Percentiles rank a stretch among this genome's conserved stretches.
These are phyloP conservation scores for Rhadinocentrus ornatus DNA, from an alignment of 2,797 vertebrate species.

Conservation along the genomic window DNA sequence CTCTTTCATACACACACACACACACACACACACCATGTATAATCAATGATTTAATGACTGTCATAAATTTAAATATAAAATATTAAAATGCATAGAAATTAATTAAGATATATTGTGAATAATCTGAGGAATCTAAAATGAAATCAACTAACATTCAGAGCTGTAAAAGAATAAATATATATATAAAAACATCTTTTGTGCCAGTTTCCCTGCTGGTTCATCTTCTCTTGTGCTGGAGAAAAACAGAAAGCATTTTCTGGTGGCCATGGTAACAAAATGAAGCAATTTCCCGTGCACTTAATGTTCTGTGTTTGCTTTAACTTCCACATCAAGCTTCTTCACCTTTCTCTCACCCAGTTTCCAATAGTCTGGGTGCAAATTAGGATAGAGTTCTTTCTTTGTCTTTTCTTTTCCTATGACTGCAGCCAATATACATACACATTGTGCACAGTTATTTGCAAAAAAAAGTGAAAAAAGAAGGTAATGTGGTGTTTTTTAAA, in stretches of 20 bases:
- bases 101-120: neutral
- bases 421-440: neutral
- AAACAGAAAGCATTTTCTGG: slow-evolving; percentile 82
- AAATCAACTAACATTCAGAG: slow-evolving; percentile 15
- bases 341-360: slow-evolving; percentile 21
- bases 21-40: slow-evolving; percentile 8
- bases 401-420: slow-evolving; percentile 5
- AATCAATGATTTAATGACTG: slow-evolving; percentile 5
- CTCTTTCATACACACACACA: too few species aligned
- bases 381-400: slow-evolving; percentile 8
- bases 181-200: slow-evolving; percentile 21
- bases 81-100: slow-evolving; percentile 4
- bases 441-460: neutral
- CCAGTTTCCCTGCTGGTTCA: slow-evolving; percentile 74
- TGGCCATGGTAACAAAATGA: slow-evolving; percentile 92
- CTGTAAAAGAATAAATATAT: slow-evolving; percentile 6
- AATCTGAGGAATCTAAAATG: neutral
- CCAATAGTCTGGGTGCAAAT: slow-evolving; percentile 18
- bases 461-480: neutral
- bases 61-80: slow-evolving; percentile 13
- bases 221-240: slow-evolving; percentile 65
- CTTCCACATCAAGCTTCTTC: slow-evolving; percentile 37
- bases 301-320: slow-evolving; percentile 64
- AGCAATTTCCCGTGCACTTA: slow-evolving; percentile 85
- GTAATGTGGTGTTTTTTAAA: slow-evolving; percentile 3